Evolutionary conservation across 2,888 invertebrate species (phyloP), one percentile per base, ranked within the genome.

Genomic region (Nezara viridula): DNA sequence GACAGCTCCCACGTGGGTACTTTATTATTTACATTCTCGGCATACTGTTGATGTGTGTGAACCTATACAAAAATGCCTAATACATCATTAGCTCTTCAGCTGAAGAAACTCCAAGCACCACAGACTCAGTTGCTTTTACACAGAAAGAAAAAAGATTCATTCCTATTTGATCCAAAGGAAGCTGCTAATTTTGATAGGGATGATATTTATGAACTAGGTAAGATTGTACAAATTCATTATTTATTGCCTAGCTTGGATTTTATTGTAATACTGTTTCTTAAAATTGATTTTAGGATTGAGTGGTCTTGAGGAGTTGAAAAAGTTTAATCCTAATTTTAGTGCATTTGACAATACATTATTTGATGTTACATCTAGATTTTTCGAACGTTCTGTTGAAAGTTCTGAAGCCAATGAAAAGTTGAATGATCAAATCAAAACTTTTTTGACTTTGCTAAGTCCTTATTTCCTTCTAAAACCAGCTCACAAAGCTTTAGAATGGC

Each of bases 401-500:
- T 93, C 94, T 55, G 96, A 96, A 90, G 94, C 96, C 0, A 99
- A 99, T 92, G 93, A 95, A 90, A 94, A 95, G 91, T 93, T 99
- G 27, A 95, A 98, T 93, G 94, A 94, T 66, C 94, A 94, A 7
- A 96, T 99, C 40, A 94, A 95, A 89, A 95, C 95, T 91, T 98
- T 99, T 93, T 93, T 99, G 0, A 93, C 96, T 4, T 94, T 96
- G 60, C 91, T 98, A 9, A 97, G 98, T 1, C 99, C 99, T 0
- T 98, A 98, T 92, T 96, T 99, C 91, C 94, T 98, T 87, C 93
- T 98, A 0, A 96, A 96, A 91, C 95, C 96, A 14, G 95, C 98
- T 0, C 98, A 98, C 91, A 97, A 98, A 94, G 96, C 98, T 3
- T 93, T 99, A 86, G 99, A 99, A 94, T 99, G 99, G 99, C 94